A percentile compares a stretch with the other conserved stretches of the same genome.
Evolutionary conservation across 1,140 invertebrate species (phyloP).

Genomic region (Anthonomus grandis): DNA sequence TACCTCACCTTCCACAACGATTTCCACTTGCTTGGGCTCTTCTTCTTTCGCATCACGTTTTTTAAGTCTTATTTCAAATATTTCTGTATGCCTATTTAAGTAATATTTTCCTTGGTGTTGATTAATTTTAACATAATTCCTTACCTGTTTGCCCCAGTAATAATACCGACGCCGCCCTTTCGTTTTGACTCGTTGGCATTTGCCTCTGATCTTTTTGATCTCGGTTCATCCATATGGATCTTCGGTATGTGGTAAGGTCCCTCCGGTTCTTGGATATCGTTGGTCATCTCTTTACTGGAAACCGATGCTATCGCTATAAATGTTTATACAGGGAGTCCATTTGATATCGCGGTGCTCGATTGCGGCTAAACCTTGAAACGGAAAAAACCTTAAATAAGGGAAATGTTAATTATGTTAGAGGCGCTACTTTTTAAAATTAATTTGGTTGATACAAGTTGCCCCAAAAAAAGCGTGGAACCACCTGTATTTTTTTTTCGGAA

Average conservation of each 20-base stretch:
- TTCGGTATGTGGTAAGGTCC: not conserved
- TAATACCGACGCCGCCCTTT: slow-evolving; percentile 5
- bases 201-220: not conserved
- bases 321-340: not conserved
- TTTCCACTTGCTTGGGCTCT: slow-evolving; percentile 7
- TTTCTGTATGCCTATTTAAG: slow-evolving; percentile 37
- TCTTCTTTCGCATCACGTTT: not conserved
- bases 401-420: no score
- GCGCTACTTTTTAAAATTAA: no score
- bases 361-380: no score
- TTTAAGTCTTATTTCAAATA: slow-evolving; percentile 33
- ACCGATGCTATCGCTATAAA: slow-evolving; percentile 24
- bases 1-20: not conserved
- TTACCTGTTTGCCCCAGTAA: slow-evolving; percentile 31
- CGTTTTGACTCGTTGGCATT: not conserved
- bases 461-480: no score
- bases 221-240: not conserved
- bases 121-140: no score
- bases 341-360: no score
- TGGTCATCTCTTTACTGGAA: slow-evolving; percentile 13
- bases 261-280: slow-evolving; percentile 22
- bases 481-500: no score
- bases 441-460: no score
- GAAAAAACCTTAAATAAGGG: no score
- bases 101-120: no score